Conservation (phyloP, 1,140 invertebrate species). For the Drosophila grimshawi region DNA sequence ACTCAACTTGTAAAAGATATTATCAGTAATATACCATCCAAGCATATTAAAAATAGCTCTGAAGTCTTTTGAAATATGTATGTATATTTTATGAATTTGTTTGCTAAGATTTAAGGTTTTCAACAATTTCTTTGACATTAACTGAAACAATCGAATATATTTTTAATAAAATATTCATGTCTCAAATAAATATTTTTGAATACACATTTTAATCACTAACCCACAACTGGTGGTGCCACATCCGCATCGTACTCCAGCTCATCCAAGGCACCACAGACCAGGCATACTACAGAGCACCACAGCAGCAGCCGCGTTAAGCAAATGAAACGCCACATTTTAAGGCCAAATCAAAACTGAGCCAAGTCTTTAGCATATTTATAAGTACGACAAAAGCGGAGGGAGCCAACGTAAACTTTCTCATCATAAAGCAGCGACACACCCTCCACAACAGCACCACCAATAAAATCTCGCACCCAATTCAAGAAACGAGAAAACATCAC, state of each 20-base stretch:
- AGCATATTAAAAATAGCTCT: no score
- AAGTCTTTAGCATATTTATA: constrained; percentile 32
- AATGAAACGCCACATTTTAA: constrained; percentile 37
- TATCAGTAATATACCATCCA: no score
- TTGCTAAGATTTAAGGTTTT: no score
- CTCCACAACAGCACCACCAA: neutral
- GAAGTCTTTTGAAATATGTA: no score
- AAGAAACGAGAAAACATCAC: constrained; percentile 10
- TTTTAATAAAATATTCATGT: no score
- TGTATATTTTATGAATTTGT: no score
- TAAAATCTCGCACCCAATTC: neutral
- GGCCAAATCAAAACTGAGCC: neutral
- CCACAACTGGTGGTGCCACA: constrained; percentile 49
- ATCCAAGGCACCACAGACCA: constrained; percentile 15
- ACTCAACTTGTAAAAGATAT: no score
- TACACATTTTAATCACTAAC: constrained; percentile 17
- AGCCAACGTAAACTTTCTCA: constrained; percentile 19
- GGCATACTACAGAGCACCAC: constrained; percentile 29
- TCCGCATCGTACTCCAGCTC: constrained; percentile 57
- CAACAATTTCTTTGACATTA: no score
- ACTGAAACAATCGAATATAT: no score
- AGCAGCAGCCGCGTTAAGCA: constrained; percentile 30
- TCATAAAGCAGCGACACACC: constrained; percentile 33
- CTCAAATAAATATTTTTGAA: no score
- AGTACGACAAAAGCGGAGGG: constrained; percentile 8